Evolutionary conservation across 2,888 invertebrate genomes (phyloP).

Genomic region (Nephrocerus scutellatus): DNA sequence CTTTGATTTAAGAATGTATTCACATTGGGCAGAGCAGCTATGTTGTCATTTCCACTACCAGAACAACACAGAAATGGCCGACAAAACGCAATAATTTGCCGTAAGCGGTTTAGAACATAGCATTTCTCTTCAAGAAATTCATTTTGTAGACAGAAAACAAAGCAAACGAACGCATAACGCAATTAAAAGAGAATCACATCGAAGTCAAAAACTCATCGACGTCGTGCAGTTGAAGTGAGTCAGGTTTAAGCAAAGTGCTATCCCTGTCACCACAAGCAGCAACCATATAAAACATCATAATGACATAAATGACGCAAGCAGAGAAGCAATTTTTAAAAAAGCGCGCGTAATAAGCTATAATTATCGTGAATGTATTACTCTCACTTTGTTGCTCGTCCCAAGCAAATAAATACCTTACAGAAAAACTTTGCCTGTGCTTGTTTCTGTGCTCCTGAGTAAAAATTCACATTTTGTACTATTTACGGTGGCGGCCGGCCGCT

Average conservation of each 20-base stretch:
- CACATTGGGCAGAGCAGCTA: constrained; percentile 1
- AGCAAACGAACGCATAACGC: constrained; percentile 13
- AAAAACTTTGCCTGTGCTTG: constrained; percentile 1
- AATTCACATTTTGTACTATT: constrained; percentile 43
- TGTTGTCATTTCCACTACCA: constrained; percentile 11
- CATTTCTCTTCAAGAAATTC: too few relatives aligned
- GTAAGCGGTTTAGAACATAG: too few relatives aligned
- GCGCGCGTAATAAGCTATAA: too few relatives aligned
- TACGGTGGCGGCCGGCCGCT: too few relatives aligned
- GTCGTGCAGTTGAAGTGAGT: too few relatives aligned
- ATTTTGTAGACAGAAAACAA: too few relatives aligned
- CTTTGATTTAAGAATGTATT: constrained; percentile 3
- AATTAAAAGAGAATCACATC: too few relatives aligned
- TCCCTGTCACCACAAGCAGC: too few relatives aligned
- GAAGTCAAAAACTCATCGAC: too few relatives aligned
- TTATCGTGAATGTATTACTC: too few relatives aligned
- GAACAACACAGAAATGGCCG: constrained; percentile 1
- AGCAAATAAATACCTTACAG: constrained; percentile 7
- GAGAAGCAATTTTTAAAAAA: not conserved
- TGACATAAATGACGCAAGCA: constrained; percentile 5
- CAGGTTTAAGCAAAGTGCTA: too few relatives aligned
- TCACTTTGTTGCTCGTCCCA: too few relatives aligned
- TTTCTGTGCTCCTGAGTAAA: constrained; percentile 35
- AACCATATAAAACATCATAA: constrained; percentile 19
- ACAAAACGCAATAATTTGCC: constrained; percentile 13